Evolutionary conservation across 1,140 invertebrate genomes (phyloP).

Genomic region (Zaprionus nigranus): DNA sequence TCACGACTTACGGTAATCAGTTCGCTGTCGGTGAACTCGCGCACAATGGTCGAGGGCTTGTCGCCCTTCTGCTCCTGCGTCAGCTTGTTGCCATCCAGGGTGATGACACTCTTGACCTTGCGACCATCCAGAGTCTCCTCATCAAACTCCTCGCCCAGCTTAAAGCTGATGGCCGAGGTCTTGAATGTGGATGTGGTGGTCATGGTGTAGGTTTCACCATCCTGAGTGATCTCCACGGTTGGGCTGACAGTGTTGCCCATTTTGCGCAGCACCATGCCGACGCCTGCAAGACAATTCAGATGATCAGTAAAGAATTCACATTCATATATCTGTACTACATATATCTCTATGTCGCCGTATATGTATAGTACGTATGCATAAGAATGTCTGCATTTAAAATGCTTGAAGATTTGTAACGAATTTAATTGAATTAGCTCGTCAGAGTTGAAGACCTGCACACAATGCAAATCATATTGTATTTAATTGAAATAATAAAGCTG

Average conservation of each 20-base stretch:
- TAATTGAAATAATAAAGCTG: constrained; percentile 79
- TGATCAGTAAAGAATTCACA: constrained; percentile 14
- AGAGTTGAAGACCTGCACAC: constrained; percentile 67
- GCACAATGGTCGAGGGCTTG: constrained; percentile 87
- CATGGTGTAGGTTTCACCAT: constrained; percentile 89
- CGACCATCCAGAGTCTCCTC: constrained; percentile 94
- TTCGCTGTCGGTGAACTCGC: constrained; percentile 89
- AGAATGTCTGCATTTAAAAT: constrained; percentile 1
- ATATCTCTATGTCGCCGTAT: constrained; percentile 19
- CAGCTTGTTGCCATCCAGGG: constrained; percentile 89
- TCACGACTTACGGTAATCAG: constrained; percentile 87
- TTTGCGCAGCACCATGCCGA: constrained; percentile 90
- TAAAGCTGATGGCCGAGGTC: constrained; percentile 91
- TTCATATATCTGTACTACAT: not conserved
- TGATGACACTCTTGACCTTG: constrained; percentile 90
- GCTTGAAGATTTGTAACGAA: constrained; percentile 36
- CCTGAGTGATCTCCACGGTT: constrained; percentile 89
- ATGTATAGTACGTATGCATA: not conserved
- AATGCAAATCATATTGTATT: constrained; percentile 81
- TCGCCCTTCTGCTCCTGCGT: constrained; percentile 89
- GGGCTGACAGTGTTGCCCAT: constrained; percentile 90
- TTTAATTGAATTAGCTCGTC: constrained; percentile 74
- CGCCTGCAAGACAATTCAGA: constrained; percentile 87
- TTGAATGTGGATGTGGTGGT: constrained; percentile 94
- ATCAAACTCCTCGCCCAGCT: constrained; percentile 92